Evolutionary conservation across 2,888 invertebrate genomes (phyloP).

Genomic region (Eretmocerus hayati): DNA sequence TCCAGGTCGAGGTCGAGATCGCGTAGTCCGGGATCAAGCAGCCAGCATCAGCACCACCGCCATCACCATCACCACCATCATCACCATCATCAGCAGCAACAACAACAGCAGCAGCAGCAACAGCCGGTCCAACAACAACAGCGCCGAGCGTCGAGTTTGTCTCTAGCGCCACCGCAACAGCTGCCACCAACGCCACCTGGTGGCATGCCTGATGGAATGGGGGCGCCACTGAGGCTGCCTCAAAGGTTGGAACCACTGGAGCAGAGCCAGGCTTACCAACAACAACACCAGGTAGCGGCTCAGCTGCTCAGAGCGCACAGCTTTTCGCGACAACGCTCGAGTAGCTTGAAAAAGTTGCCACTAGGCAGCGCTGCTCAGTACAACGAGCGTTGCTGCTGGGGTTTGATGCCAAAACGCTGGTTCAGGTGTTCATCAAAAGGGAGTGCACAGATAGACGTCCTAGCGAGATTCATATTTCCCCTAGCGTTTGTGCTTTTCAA

Average conservation of each 20-base stretch:
- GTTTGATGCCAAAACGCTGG: constrained; percentile 33
- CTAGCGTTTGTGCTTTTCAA: constrained; percentile 91
- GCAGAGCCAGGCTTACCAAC: constrained; percentile 1
- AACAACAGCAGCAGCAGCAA: constrained; percentile 1
- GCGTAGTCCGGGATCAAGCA: constrained; percentile 33
- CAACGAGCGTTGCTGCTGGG: constrained; percentile 34
- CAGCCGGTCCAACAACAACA: background rate
- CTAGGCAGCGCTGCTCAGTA: constrained; percentile 6
- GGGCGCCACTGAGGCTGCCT: background rate
- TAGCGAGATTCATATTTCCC: constrained; percentile 90
- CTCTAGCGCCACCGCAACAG: constrained; percentile 2
- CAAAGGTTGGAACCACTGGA: constrained; percentile 1
- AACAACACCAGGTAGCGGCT: constrained; percentile 15
- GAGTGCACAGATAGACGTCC: constrained; percentile 79
- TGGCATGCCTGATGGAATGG: no score
- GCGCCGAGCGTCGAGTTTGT: background rate
- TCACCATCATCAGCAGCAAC: background rate
- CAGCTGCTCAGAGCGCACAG: constrained; percentile 27
- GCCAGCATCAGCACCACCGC: constrained; percentile 31
- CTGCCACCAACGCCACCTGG: background rate
- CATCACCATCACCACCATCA: constrained; percentile 7
- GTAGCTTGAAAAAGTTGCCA: constrained; percentile 18
- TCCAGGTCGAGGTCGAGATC: constrained; percentile 35
- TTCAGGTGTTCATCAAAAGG: constrained; percentile 39
- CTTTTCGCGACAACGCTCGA: constrained; percentile 24